Percentiles rank a stretch among this genome's conserved stretches.
Conservation (phyloP, 2,888 invertebrate genomes). For the Apamea anceps region DNA sequence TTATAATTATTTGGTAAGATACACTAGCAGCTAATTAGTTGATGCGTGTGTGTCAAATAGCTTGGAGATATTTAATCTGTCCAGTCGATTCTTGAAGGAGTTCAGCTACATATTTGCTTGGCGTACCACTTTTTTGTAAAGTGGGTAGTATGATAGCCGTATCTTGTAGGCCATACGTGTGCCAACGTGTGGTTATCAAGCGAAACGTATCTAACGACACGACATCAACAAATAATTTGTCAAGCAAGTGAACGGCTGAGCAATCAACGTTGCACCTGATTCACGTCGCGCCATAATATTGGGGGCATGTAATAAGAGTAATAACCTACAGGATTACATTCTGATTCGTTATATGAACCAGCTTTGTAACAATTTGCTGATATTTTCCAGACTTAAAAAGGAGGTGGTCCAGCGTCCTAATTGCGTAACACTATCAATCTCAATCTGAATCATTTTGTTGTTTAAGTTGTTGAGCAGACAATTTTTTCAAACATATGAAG, state of each 20-base stretch:
- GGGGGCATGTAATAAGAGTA: conserved; percentile 39
- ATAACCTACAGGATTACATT: not conserved
- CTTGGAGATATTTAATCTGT: too few species aligned
- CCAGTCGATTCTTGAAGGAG: too few species aligned
- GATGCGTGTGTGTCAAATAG: too few species aligned
- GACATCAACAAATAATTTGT: conserved; percentile 36
- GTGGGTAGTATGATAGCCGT: not conserved
- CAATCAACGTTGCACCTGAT: conserved; percentile 32
- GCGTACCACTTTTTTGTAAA: not conserved
- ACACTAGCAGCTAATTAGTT: too few species aligned
- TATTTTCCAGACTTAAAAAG: not conserved
- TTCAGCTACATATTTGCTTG: not conserved
- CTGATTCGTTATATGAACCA: not conserved
- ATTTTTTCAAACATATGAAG: too few species aligned
- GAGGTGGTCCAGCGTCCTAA: not conserved
- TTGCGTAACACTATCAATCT: too few species aligned
- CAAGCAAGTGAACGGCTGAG: conserved; percentile 32
- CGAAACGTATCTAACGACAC: conserved; percentile 13
- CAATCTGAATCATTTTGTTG: too few species aligned
- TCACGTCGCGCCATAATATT: conserved; percentile 38
- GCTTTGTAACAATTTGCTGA: not conserved
- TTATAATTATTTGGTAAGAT: too few species aligned
- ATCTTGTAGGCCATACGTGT: conserved; percentile 32
- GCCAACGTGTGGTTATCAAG: not conserved
- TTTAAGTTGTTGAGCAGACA: too few species aligned